Evolutionary conservation across 2,113 vertebrate species (phyloP).

Genomic region (Leucoraja erinaceus): DNA sequence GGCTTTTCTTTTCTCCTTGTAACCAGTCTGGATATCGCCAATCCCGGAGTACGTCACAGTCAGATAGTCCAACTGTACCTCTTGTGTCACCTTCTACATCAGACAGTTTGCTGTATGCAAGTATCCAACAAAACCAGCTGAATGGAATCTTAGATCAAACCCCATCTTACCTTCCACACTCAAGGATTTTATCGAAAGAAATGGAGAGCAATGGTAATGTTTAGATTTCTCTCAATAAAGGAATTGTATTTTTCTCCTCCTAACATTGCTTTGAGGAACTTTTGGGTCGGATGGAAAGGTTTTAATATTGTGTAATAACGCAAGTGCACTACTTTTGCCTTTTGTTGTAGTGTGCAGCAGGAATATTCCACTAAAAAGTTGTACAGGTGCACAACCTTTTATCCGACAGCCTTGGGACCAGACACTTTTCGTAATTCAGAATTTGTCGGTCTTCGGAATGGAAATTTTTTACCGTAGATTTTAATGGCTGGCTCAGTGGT

Average conservation of each 20-base stretch:
- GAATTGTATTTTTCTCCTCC: background rate
- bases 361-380: background rate
- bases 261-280: background rate
- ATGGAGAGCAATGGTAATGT: conserved; percentile 61
- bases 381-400: too few relatives aligned
- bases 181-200: conserved; percentile 50
- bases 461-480: too few relatives aligned
- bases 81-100: conserved; percentile 53
- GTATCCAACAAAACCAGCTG: conserved; percentile 49
- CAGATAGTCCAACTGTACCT: conserved; percentile 50
- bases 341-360: background rate
- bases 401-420: too few relatives aligned
- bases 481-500: too few relatives aligned
- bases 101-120: conserved; percentile 52
- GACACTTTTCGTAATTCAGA: too few relatives aligned
- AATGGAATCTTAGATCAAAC: conserved; percentile 46
- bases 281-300: too few relatives aligned
- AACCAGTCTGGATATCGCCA: conserved; percentile 55
- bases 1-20: background rate
- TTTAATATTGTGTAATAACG: too few relatives aligned
- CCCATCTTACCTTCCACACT: conserved; percentile 48
- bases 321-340: too few relatives aligned
- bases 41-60: conserved; percentile 47
- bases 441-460: too few relatives aligned
- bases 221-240: background rate